These are phyloP conservation scores for Tamandua tetradactyla DNA, from an alignment of 2,797 vertebrate species.

Conservation along the genomic window DNA sequence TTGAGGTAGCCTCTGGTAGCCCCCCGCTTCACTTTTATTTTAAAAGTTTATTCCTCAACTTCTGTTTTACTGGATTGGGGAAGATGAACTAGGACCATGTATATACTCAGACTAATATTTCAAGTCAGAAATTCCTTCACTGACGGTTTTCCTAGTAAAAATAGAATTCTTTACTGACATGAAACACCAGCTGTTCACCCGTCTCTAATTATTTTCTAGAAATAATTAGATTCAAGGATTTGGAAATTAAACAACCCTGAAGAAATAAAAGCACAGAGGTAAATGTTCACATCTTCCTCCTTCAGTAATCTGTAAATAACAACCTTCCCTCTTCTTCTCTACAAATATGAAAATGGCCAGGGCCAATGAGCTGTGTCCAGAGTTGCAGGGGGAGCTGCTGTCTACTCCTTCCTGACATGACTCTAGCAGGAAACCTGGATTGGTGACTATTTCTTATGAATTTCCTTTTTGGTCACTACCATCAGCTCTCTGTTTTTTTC, in stretches of 20 bases:
- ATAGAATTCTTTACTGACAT: background rate
- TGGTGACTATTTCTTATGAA: background rate
- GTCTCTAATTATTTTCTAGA: background rate
- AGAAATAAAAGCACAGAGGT: background rate
- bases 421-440: background rate
- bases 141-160: background rate
- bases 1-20: background rate
- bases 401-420: background rate
- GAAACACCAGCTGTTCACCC: background rate
- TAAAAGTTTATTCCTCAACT: background rate
- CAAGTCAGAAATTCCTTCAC: background rate
- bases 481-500: background rate
- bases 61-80: background rate
- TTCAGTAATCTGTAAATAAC: background rate
- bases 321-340: background rate
- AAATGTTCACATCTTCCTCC: background rate
- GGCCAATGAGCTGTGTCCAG: too few relatives aligned
- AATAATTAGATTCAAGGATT: background rate
- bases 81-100: too few relatives aligned
- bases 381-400: background rate
- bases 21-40: background rate
- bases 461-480: background rate
- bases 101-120: background rate
- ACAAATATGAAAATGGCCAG: too few relatives aligned
- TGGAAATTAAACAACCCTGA: background rate